Percentiles rank a stretch among this genome's conserved stretches.
These are phyloP conservation scores for Vimba vimba DNA, from an alignment of 2,113 vertebrate species.

Conservation along the genomic window DNA sequence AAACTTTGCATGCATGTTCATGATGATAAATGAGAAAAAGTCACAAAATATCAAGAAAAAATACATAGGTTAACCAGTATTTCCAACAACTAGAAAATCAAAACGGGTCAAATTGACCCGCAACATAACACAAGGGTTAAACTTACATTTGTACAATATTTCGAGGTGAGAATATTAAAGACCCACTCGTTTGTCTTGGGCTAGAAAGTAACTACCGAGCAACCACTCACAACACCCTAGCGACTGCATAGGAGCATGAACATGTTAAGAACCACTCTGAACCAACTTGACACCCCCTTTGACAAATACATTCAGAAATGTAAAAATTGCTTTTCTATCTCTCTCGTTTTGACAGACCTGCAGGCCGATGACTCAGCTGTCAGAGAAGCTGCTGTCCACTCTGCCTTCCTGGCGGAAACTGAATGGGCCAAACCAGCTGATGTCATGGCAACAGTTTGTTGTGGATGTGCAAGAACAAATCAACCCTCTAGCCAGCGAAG, in stretches of 20 bases:
- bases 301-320: neutral
- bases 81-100: too few relatives aligned
- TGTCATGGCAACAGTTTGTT: conserved; percentile 94
- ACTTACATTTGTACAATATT: neutral
- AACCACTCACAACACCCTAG: neutral
- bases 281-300: neutral
- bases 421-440: conserved; percentile 94
- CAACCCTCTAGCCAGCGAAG: conserved; percentile 93
- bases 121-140: too few relatives aligned
- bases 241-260: neutral
- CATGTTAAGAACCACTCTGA: neutral
- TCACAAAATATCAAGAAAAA: too few relatives aligned
- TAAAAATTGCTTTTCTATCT: neutral
- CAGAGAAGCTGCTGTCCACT: conserved; percentile 87
- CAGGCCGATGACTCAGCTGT: conserved; percentile 86
- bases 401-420: conserved; percentile 92
- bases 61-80: too few relatives aligned
- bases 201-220: neutral
- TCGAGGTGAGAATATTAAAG: neutral
- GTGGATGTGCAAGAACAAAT: conserved; percentile 93
- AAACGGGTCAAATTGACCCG: too few relatives aligned
- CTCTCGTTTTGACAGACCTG: conserved; percentile 76
- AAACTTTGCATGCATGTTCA: too few relatives aligned
- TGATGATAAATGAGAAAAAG: too few relatives aligned
- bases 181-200: neutral